phyloP scores from a whole-genome alignment of 2,113 vertebrate species.

The Gallinago undulata region DNA sequence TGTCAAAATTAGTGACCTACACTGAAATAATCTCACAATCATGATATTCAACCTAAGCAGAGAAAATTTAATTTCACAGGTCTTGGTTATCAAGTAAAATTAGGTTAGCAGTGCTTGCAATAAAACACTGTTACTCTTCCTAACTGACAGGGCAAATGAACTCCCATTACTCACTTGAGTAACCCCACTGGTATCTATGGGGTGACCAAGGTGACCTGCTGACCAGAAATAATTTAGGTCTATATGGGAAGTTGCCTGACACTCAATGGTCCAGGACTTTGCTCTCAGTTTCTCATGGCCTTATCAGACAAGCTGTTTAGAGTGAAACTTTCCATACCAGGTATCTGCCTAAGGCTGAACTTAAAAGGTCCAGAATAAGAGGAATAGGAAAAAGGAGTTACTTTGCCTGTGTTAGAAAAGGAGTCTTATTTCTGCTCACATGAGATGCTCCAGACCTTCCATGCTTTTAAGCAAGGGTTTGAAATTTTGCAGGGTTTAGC shows the following conservation, averaged over 20 bases:
- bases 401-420: background rate
- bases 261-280: background rate
- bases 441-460: constrained; percentile 23
- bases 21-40: constrained; percentile 6
- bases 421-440: background rate
- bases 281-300: background rate
- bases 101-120: background rate
- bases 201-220: constrained; percentile 12
- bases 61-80: constrained; percentile 60
- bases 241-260: background rate
- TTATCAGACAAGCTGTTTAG: constrained; percentile 22
- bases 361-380: background rate
- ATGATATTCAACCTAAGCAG: background rate
- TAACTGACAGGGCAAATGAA: background rate
- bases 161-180: background rate
- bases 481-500: constrained; percentile 21
- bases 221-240: background rate
- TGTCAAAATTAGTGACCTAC: background rate
- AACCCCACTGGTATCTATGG: background rate
- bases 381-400: background rate
- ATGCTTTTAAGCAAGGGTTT: background rate
- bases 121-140: background rate
- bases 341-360: constrained; percentile 11
- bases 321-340: constrained; percentile 27
- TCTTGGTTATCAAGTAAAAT: constrained; percentile 11